Evolutionary conservation across 30 jellyfish, hydroid and myxozoan genomes (phyloP).

Genomic region (Hydractinia echinata): DNA sequence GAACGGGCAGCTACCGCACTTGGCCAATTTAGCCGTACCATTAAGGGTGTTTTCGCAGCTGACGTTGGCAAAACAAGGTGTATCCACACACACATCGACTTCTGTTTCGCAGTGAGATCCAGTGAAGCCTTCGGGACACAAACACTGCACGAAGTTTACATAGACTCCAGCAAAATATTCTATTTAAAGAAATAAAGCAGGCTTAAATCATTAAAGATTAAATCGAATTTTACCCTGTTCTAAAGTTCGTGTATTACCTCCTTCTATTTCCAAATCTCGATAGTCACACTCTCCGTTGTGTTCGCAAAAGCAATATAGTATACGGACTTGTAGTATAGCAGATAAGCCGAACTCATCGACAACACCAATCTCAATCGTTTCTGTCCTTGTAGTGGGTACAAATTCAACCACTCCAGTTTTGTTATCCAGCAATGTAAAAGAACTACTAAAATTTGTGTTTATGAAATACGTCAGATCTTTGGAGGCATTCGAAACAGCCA

Average conservation of each 20-base stretch:
- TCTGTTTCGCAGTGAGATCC: conserved; percentile 39
- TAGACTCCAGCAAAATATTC: not conserved
- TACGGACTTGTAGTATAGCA: conserved; percentile 12
- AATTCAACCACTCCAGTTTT: conserved; percentile 28
- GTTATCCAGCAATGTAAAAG: not conserved
- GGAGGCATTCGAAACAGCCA: conserved; percentile 21
- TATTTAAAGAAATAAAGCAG: not conserved
- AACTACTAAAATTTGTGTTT: conserved; percentile 26
- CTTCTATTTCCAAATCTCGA: not conserved
- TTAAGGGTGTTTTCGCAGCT: conserved; percentile 22
- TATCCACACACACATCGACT: conserved; percentile 24
- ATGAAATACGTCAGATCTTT: conserved; percentile 28
- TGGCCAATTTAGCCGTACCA: conserved; percentile 17
- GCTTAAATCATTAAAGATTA: too few species aligned
- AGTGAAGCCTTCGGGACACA: conserved; percentile 19
- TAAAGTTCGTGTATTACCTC: not conserved
- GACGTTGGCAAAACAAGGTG: conserved; percentile 47
- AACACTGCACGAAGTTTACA: conserved; percentile 34
- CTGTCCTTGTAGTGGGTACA: conserved; percentile 9
- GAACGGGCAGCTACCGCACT: conserved; percentile 47
- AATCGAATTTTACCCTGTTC: too few species aligned
- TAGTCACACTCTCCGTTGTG: conserved; percentile 35
- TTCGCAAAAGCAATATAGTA: conserved; percentile 37
- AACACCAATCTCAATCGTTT: conserved; percentile 22
- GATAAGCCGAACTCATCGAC: conserved; percentile 29